Evolutionary conservation across 2,113 vertebrate species (phyloP), one percentile per base, ranked within the genome.

Genomic region (Nothobranchius kuhntae): DNA sequence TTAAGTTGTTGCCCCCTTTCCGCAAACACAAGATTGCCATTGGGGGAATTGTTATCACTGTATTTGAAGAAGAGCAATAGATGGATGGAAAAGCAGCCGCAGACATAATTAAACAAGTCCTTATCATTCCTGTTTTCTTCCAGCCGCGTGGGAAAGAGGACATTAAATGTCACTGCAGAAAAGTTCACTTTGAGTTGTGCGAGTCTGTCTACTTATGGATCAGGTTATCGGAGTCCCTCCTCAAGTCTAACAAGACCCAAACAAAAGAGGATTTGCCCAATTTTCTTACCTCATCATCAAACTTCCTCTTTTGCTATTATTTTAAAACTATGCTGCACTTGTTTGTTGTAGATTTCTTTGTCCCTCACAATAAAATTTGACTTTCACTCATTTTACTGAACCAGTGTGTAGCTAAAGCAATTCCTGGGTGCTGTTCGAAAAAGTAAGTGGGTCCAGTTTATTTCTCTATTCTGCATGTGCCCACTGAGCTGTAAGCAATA

Each of bases 81-180:
- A 80, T 68, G 55, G 55, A 0, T 48, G 11, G 13, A 51, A 54
- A 75, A 66, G 71, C 9, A 26, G 51, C 53, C 45, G 42, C 30
- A 73, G 44, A 80, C 84, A 87, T 86, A 89, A 90, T 90, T 89
- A 89, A 90, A 90, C 67, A 71, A 84, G 61, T 45, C 77, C 78
- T 87, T 83, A 88, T 91, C 81, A 54, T 56, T 53, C 53, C 65
- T 76, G 48, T 80, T 81, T 83, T 80, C 61, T 75, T 45, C 36
- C 13, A 71, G 55, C 69, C 78, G 55, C 71, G 68, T 59, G 62
- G 51, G 78, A 66, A 67, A 66, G 45, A 57, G 48, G 53, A 70
- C 66, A 71, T 48, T 80, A 83, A 83, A 89, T 89, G 79, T 86
- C 81, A 88, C 66, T 63, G 62, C 52, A 51, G 82, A 83, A 36